phyloP scores from a whole-genome alignment of 1,140 invertebrate genomes.

The Formica selysi region DNA sequence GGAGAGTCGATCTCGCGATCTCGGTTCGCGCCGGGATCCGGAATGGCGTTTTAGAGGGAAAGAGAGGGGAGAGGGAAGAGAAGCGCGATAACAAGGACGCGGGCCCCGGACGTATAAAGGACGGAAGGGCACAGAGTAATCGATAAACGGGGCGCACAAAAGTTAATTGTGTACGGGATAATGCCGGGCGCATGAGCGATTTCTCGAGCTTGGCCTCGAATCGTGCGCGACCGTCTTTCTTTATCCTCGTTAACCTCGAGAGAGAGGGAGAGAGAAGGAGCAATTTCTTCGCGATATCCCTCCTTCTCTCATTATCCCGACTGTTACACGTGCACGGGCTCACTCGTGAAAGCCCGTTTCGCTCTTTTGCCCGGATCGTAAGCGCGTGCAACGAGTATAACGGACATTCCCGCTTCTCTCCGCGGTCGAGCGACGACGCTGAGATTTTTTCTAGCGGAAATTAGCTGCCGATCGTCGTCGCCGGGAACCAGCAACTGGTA shows the following conservation, averaged over 20 bases:
- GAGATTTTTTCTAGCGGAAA: slow-evolving; percentile 37
- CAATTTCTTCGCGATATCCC: slow-evolving; percentile 25
- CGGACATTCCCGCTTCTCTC: slow-evolving; percentile 12
- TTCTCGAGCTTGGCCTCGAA: slow-evolving; percentile 44
- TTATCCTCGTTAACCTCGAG: slow-evolving; percentile 65
- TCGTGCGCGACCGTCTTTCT: slow-evolving; percentile 41
- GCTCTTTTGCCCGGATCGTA: slow-evolving; percentile 23
- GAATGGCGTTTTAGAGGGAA: neutral
- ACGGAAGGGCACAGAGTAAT: slow-evolving; percentile 10
- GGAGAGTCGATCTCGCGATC: slow-evolving; percentile 45
- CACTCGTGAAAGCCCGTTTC: slow-evolving; percentile 19
- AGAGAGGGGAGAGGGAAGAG: neutral
- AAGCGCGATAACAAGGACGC: slow-evolving; percentile 46
- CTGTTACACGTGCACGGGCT: neutral
- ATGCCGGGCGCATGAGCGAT: slow-evolving; percentile 50
- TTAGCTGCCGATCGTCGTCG: slow-evolving; percentile 44
- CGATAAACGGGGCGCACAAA: neutral
- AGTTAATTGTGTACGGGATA: slow-evolving; percentile 57
- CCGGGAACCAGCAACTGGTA: neutral
- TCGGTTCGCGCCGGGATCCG: slow-evolving; percentile 34
- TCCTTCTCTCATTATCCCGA: slow-evolving; percentile 53
- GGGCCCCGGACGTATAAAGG: neutral
- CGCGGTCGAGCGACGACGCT: slow-evolving; percentile 12
- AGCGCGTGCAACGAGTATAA: slow-evolving; percentile 30
- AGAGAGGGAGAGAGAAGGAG: neutral